Conservation (phyloP, 1,140 invertebrate species). For the Agrypnia vestita region DNA sequence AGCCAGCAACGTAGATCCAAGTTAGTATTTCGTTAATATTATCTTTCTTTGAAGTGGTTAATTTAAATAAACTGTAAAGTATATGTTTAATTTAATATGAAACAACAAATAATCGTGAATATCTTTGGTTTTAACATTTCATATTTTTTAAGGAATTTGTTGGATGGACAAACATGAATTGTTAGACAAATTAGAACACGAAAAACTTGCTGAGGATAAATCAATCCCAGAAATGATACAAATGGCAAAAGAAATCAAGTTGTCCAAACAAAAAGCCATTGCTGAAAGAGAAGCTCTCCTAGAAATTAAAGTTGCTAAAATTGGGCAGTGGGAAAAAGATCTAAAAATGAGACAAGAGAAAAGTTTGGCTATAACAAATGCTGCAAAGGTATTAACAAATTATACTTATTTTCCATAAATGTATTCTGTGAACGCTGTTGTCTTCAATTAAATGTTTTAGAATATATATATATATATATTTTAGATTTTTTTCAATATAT, state of each 20-base stretch:
- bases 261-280: conserved; percentile 67
- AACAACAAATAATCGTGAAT: neutral
- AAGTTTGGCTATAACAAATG: conserved; percentile 75
- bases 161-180: conserved; percentile 77
- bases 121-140: neutral
- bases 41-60: neutral
- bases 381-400: conserved; percentile 73
- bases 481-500: neutral
- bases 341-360: conserved; percentile 77
- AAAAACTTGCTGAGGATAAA: conserved; percentile 75
- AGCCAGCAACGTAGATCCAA: conserved; percentile 68
- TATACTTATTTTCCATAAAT: neutral
- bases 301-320: conserved; percentile 75
- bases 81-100: neutral
- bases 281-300: conserved; percentile 75
- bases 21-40: conserved; percentile 50
- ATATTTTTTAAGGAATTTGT: conserved; percentile 67
- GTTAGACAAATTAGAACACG: conserved; percentile 74
- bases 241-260: conserved; percentile 65
- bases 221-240: conserved; percentile 77
- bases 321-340: conserved; percentile 79
- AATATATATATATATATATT: neutral
- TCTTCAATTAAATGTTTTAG: neutral
- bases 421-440: neutral
- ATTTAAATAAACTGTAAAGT: neutral